Conservation (phyloP, 2,888 invertebrate genomes). For the Drosophila paramelanica region DNA sequence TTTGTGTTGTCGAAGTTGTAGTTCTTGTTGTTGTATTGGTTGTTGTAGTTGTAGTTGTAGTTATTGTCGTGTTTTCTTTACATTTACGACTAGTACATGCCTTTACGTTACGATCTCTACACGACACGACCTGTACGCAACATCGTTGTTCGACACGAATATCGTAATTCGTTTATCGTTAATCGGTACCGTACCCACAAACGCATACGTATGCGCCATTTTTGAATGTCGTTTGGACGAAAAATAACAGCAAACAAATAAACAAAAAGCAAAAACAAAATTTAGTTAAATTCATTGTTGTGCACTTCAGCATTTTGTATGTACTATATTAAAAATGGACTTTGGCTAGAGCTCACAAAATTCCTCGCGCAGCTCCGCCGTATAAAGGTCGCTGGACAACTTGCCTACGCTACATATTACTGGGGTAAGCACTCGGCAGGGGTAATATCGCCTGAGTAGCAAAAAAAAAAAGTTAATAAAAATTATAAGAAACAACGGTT, state of each 20-base stretch:
- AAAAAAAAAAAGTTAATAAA: not conserved
- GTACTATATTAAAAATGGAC: not conserved
- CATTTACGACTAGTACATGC: conserved; percentile 76
- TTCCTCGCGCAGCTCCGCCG: conserved; percentile 6
- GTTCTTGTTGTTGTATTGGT: conserved; percentile 58
- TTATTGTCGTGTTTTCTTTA: conserved; percentile 80
- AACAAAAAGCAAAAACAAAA: conserved; percentile 26
- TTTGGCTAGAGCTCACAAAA: conserved; percentile 5
- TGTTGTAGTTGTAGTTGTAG: conserved; percentile 36
- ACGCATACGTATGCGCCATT: conserved; percentile 25
- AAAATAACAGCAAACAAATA: conserved; percentile 47
- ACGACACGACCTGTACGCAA: conserved; percentile 82
- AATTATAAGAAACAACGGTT: not conserved
- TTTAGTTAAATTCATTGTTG: conserved; percentile 42
- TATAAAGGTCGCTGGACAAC: conserved; percentile 6
- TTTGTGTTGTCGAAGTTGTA: conserved; percentile 74
- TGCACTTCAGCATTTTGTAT: conserved; percentile 18
- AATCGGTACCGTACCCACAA: conserved; percentile 29
- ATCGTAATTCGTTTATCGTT: conserved; percentile 41
- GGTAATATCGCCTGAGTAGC: conserved; percentile 10
- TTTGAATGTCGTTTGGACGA: conserved; percentile 27
- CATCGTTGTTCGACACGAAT: conserved; percentile 36
- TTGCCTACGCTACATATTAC: conserved; percentile 2
- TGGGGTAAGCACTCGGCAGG: not conserved
- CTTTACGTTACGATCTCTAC: conserved; percentile 82